Evolutionary conservation across 64 coral and sea anemone genomes (phyloP), one percentile per base, ranked within the genome.

Genomic region (Acropora yongei): DNA sequence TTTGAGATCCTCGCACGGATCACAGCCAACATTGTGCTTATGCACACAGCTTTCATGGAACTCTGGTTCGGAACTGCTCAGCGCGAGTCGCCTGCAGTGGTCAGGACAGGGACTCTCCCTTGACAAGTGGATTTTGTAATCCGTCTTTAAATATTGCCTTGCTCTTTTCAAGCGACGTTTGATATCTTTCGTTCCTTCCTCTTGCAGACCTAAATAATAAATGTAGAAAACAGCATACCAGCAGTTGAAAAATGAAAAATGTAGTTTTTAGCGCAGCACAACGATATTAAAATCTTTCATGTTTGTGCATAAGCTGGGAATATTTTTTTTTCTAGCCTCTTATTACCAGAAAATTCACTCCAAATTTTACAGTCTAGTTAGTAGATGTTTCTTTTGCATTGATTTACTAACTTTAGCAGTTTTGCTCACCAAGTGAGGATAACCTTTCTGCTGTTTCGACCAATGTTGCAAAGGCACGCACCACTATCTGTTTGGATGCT

Each of bases 401-500:
- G 51, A 77, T 77, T 77, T 77, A 45, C 30, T 45, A 77, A 77
- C 41, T 55, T 55, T 63, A 80, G 20, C 78, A 8, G 40, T 80
- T 14, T 18, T 72, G 49, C 49, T 80, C 40, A 80, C 78, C 78
- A 55, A 30, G 78, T 30, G 14, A 30, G 78, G 1, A 30, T 41
- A 80, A 55, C 78, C 18, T n/a, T n/a, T 80, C 8, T 30, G 18
- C 55, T 16, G 75, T 76, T 11, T 84, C 86, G 5, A 71, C 78
- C 10, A 94, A 77, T 51, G 92, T 68, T 13, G 88, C 63, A 61
- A 94, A 83, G 39, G 78, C 86, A 60, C 48, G 66, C 39, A 72
- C 8, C 55, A 77, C 86, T 86, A 63, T 89, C 92, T 47, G 86
- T 89, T 46, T 87, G 67, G 40, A 75, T 89, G 79, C 72, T 94